Base-by-base conservation (phyloP, 1,140 invertebrate species). In the Cotesia chilonis region DNA sequence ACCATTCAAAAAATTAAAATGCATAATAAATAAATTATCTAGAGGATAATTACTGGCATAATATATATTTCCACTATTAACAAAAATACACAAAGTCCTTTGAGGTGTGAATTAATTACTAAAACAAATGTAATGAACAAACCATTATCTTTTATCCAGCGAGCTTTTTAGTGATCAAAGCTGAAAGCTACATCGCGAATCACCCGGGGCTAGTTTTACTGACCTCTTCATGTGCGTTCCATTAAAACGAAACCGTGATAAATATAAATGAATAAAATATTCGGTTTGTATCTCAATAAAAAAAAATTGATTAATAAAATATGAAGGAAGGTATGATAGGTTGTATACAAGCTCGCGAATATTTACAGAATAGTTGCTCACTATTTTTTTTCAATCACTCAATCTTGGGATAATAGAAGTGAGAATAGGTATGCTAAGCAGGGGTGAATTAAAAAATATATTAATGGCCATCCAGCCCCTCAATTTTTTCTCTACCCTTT, bases 381-480 rank as follows among this genome's bases (percentile, higher is more conserved):
- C 41, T 47, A 9, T 17, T 12, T 14, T 55, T 14, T 14, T 14
- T 17, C 10, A 55, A 55, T 17, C 54, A 55, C 17, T 14, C n/a
- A 55, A 12, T 55, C 12, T 55, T 55, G 54, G 7, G 10, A 55
- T 55, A 55, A 55, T 14, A 55, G 17, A 5, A 55, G 10, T n/a
- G 2, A 14, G n/a, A n/a, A n/a, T 17, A 14, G 67, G 78, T 84
- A 86, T 86, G 84, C 81, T 85, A 85, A 86, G 80, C 77, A 86
- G 80, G 84, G 83, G 81, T 83, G 79, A 78, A 71, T 74, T 71
- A 81, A 82, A 84, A 82, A 80, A 81, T 73, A 83, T 82, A 85
- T 83, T 85, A 84, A 86, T 85, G 81, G 83, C 79, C 72, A 81
- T 78, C 84, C 81, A 85, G 84, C 84, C 84, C 81, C 78, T 79